Base-by-base conservation (phyloP, 2,797 vertebrate species). In the Pagetopsis macropterus region DNA sequence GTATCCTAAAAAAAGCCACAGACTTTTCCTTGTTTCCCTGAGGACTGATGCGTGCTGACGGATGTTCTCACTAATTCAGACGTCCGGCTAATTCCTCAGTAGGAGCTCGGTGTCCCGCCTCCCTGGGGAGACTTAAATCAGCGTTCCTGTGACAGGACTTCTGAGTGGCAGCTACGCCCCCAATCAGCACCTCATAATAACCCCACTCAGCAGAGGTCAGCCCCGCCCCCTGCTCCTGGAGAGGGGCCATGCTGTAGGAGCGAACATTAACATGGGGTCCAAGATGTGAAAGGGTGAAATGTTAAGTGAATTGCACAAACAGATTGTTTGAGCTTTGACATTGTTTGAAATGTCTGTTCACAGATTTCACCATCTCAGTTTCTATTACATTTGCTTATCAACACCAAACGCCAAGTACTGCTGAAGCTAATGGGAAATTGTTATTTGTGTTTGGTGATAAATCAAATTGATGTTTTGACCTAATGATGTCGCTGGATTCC, bases 111-210 rank as follows among this genome's bases (percentile, higher is more conserved):
- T 27, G 88, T 82, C 82, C 82, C 78, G 74, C 78, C 88, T 86
- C 92, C 87, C 89, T 69, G 0, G 89, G 89, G 91, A 78, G 50
- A 44, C 55, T 74, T 93, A 81, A 91, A 90, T 93, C 91, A 92
- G 84, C 62, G 16, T 60, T 62, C 75, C 65, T 43, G 75, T 88
- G 91, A 88, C 90, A 84, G 86, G 64, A 70, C 70, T 40, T 68
- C 5, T 84, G 84, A 90, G 85, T 71, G 86, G 82, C 80, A 58
- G 83, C 67, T 14, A 88, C 87, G 87, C 90, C 92, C 86, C 87
- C 91, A 84, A 91, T 93, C 92, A 92, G 81, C 75, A 65, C 62
- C 82, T 86, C 58, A 88, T 87, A 85, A 90, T 86, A 58, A 84
- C 77, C 68, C 70, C 75, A 55, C 63, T 82, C 72, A 55, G 74